Percentiles rank a stretch among this genome's conserved stretches.
Evolutionary conservation across 2,797 vertebrate genomes (phyloP).

Genomic region (Chromis chromis): DNA sequence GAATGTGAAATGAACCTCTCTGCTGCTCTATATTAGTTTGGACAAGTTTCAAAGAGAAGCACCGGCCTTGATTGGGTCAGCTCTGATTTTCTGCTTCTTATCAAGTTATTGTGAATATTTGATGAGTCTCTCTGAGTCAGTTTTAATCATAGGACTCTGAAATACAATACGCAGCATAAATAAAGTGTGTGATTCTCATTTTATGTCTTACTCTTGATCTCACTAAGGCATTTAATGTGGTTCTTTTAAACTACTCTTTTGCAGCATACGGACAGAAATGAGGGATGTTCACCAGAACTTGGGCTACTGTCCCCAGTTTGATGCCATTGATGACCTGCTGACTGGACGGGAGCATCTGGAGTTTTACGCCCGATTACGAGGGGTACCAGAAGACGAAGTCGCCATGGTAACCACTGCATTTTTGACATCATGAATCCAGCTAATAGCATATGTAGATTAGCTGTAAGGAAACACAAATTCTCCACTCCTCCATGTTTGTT

Average conservation of each 20-base stretch:
- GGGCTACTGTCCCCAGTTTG: constrained; percentile 98
- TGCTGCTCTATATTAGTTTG: constrained; percentile 5
- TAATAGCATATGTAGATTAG: neutral
- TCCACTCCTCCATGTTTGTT: neutral
- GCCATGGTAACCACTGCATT: constrained; percentile 87
- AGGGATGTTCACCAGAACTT: constrained; percentile 93
- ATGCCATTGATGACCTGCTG: constrained; percentile 94
- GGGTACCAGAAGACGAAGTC: constrained; percentile 94
- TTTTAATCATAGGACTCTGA: neutral
- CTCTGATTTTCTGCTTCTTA: constrained; percentile 20
- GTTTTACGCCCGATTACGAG: constrained; percentile 94
- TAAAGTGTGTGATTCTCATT: neutral
- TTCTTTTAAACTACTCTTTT: neutral
- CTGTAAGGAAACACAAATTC: neutral
- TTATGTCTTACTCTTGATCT: neutral
- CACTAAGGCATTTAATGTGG: neutral
- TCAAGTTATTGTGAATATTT: constrained; percentile 30
- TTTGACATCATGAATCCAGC: neutral
- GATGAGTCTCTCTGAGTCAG: constrained; percentile 1
- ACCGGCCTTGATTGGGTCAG: neutral
- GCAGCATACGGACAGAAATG: constrained; percentile 92
- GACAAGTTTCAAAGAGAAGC: constrained; percentile 4
- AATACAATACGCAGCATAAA: neutral
- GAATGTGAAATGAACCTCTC: constrained; percentile 19
- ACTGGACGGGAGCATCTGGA: constrained; percentile 95